Base-by-base conservation (phyloP, 1,140 invertebrate species). In the Ectropis grisescens region DNA sequence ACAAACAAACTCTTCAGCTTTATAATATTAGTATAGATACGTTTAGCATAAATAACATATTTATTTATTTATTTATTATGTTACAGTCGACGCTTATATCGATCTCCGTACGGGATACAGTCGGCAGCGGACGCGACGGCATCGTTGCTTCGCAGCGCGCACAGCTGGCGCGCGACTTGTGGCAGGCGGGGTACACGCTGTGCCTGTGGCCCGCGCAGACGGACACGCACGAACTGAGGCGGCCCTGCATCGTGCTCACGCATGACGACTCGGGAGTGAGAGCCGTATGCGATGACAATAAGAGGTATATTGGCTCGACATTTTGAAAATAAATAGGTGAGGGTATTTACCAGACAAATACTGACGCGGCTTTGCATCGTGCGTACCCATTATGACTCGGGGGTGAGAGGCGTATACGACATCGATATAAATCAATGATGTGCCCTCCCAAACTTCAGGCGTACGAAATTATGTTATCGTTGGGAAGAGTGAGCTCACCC, bases 51-150 rank as follows among this genome's bases (percentile, higher is more conserved):
- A n/a, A n/a, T n/a, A n/a, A n/a, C n/a, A n/a, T n/a, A n/a, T n/a
- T n/a, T n/a, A n/a, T n/a, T n/a, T n/a, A n/a, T n/a, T n/a, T n/a
- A n/a, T n/a, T n/a, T n/a, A n/a, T n/a, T n/a, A n/a, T n/a, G n/a
- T 8, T 8, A 19, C 29, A 54, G 48, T 16, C 33, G 1, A 15
- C 55, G 2, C 36, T 55, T 10, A 47, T 67, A 5, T 62, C 54
- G 38, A 62, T 74, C 3, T 66, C 46, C 26, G 37, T 67, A n/a
- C 45, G 46, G 38, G 54, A 46, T 33, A 36, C 40, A 0, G 62
- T 43, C 8, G 47, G 52, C 24, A 48, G 25, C 10, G 42, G 47
- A n/a, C 37, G 49, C 5, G 55, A 54, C 14, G 55, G 55, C 2
- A 9, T 27, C 16, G 42, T 29, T 1, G 48, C 47, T 2, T 16